Percentiles rank a stretch among this genome's conserved stretches.
Evolutionary conservation across 1,140 invertebrate genomes (phyloP).

Genomic region (Apolygus lucorum): DNA sequence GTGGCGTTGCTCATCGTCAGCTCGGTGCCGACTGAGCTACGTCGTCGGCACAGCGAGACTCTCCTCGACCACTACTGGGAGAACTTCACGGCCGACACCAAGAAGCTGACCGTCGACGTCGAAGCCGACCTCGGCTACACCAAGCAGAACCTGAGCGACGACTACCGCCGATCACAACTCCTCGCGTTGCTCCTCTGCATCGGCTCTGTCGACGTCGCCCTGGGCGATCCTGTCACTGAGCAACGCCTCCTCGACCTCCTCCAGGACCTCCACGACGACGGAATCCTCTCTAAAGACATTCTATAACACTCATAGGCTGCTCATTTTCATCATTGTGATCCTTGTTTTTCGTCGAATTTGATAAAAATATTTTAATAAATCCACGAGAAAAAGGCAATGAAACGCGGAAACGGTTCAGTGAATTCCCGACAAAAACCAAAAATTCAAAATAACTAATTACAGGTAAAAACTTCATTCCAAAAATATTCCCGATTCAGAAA

Average conservation of each 20-base stretch:
- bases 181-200: conserved; percentile 65
- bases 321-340: conserved; percentile 15
- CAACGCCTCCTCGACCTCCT: conserved; percentile 53
- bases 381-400: too few species aligned
- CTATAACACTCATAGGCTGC: neutral
- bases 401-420: too few species aligned
- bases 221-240: conserved; percentile 58
- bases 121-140: conserved; percentile 48
- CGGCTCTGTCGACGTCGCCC: conserved; percentile 65
- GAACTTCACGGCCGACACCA: conserved; percentile 45
- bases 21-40: conserved; percentile 58
- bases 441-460: too few species aligned
- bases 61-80: conserved; percentile 62
- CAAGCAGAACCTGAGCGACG: conserved; percentile 46
- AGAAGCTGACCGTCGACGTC: conserved; percentile 49
- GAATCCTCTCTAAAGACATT: conserved; percentile 40
- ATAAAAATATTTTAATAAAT: neutral
- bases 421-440: too few species aligned
- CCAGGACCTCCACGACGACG: conserved; percentile 50
- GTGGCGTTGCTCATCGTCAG: conserved; percentile 67
- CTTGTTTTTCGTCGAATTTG: neutral
- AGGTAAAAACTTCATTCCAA: too few species aligned
- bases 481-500: too few species aligned
- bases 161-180: conserved; percentile 61
- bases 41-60: conserved; percentile 49